Evolutionary conservation across 2,797 vertebrate genomes (phyloP).

Genomic region (Spondyliosoma cantharus): DNA sequence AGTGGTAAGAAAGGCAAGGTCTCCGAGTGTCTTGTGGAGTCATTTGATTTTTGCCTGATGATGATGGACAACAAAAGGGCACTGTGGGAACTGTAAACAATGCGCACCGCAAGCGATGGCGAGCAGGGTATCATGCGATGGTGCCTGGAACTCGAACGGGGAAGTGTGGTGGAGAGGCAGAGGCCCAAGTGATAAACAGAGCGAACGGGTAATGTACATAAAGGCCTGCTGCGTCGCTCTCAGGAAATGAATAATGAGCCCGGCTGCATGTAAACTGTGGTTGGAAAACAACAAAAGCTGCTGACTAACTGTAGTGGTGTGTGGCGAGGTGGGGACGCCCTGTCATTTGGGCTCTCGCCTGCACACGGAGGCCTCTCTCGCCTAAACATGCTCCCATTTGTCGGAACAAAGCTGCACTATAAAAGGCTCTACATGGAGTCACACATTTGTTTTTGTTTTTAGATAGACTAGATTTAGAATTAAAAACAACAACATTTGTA

Average conservation of each 20-base stretch:
- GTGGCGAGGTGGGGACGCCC: slow-evolving; percentile 69
- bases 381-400: slow-evolving; percentile 68
- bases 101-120: slow-evolving; percentile 66
- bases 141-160: slow-evolving; percentile 60
- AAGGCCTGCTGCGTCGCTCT: slow-evolving; percentile 66
- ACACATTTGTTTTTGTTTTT: slow-evolving; percentile 42
- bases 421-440: slow-evolving; percentile 45
- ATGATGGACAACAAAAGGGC: slow-evolving; percentile 66
- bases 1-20: slow-evolving; percentile 39
- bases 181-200: slow-evolving; percentile 78
- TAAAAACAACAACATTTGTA: neutral
- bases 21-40: slow-evolving; percentile 50
- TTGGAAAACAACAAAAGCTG: slow-evolving; percentile 83
- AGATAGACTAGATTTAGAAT: neutral
- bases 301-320: slow-evolving; percentile 80
- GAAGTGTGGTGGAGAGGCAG: slow-evolving; percentile 71
- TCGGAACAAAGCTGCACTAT: slow-evolving; percentile 34
- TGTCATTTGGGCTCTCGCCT: slow-evolving; percentile 64
- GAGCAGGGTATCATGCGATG: slow-evolving; percentile 72
- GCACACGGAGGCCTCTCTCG: slow-evolving; percentile 60
- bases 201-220: slow-evolving; percentile 67
- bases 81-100: slow-evolving; percentile 78
- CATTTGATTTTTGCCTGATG: slow-evolving; percentile 65
- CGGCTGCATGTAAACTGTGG: slow-evolving; percentile 81
- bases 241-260: slow-evolving; percentile 78